Evolutionary conservation across 2,888 invertebrate species (phyloP).

Genomic region (Trichopria drosophilae): DNA sequence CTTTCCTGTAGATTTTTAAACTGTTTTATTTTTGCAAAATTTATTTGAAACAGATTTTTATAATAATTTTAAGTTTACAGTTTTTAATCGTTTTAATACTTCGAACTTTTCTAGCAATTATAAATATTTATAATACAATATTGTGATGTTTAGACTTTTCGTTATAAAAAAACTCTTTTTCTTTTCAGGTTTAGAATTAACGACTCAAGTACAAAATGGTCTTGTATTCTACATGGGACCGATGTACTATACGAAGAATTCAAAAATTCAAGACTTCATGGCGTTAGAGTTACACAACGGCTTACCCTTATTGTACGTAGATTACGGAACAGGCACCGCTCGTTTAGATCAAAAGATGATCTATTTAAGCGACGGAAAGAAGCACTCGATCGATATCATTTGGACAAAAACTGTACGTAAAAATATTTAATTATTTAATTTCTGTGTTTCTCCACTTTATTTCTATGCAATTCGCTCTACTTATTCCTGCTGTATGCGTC

Average conservation of each 20-base stretch:
- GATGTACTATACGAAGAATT: constrained; percentile 65
- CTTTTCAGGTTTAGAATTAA: constrained; percentile 68
- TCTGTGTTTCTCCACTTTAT: not conserved
- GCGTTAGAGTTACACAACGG: constrained; percentile 84
- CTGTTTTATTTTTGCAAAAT: too few relatives aligned
- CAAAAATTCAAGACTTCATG: constrained; percentile 83
- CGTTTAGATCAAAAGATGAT: constrained; percentile 70
- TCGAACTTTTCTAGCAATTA: too few relatives aligned
- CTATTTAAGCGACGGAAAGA: constrained; percentile 79
- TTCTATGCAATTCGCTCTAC: too few relatives aligned
- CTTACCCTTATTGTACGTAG: constrained; percentile 79
- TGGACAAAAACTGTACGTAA: constrained; percentile 59
- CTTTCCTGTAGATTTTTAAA: too few relatives aligned
- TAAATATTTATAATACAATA: too few relatives aligned
- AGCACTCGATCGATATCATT: constrained; percentile 78
- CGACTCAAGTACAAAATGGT: constrained; percentile 75
- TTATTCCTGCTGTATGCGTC: not conserved
- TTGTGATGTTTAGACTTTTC: too few relatives aligned
- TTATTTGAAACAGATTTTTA: too few relatives aligned
- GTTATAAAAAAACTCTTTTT: too few relatives aligned
- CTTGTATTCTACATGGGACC: constrained; percentile 92
- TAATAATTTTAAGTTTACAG: too few relatives aligned
- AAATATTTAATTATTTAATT: too few relatives aligned
- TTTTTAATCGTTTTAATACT: too few relatives aligned
- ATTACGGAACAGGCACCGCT: constrained; percentile 84